These are phyloP conservation scores for Bombus vancouverensis DNA, from an alignment of 1,140 invertebrate species.

Conservation along the genomic window DNA sequence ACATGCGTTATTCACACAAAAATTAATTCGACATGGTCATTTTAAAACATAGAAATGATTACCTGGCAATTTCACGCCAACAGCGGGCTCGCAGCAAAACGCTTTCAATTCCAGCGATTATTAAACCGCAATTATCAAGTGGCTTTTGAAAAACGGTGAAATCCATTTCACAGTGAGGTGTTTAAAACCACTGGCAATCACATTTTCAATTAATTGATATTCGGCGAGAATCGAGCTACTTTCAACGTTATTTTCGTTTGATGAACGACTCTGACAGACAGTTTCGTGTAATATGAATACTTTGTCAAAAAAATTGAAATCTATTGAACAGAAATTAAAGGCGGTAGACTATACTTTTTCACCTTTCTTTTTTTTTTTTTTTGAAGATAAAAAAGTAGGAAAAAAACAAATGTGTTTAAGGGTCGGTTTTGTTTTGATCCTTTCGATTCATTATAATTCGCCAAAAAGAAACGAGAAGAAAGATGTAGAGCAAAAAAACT, in stretches of 20 bases:
- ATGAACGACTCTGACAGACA: not conserved
- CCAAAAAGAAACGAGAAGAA: not conserved
- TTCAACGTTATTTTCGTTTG: not conserved
- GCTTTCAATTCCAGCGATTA: not conserved
- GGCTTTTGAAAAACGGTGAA: not conserved
- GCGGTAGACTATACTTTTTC: too few relatives aligned
- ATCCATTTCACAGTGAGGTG: not conserved
- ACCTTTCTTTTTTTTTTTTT: too few relatives aligned
- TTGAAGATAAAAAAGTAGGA: too few relatives aligned
- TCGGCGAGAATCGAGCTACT: not conserved
- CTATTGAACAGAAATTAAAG: too few relatives aligned
- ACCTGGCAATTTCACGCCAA: not conserved
- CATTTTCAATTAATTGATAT: constrained; percentile 9
- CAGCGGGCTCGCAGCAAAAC: not conserved
- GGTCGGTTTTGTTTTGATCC: not conserved
- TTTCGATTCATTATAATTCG: too few relatives aligned
- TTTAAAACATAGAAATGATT: not conserved
- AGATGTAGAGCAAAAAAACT: too few relatives aligned
- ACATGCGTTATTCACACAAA: too few relatives aligned
- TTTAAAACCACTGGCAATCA: not conserved
- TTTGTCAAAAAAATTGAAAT: too few relatives aligned
- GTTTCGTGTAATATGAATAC: too few relatives aligned
- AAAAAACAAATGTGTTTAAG: not conserved
- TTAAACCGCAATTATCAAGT: not conserved
- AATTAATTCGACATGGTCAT: not conserved